A percentile compares a stretch with the other conserved stretches of the same genome.
Conservation (phyloP, 2,113 vertebrate species). For the Origma solitaria region DNA sequence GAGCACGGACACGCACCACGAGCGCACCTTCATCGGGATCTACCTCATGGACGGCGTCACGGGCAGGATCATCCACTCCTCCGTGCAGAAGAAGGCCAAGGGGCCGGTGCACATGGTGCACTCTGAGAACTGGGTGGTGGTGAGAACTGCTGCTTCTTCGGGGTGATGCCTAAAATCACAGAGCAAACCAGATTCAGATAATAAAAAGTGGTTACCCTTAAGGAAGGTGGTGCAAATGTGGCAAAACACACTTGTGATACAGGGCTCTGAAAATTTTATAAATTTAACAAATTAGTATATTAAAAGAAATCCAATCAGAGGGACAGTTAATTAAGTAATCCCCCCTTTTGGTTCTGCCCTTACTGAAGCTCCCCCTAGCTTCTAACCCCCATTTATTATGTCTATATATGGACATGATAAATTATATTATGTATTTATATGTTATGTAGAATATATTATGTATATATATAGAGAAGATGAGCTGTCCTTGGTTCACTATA, state of each 20-base stretch:
- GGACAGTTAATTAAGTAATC: background rate
- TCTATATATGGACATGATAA: too few species aligned
- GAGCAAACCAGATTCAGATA: background rate
- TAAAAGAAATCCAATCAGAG: background rate
- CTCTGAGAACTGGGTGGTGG: conserved; percentile 99
- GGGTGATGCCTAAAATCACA: background rate
- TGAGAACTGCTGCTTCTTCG: conserved; percentile 54
- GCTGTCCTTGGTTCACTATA: background rate
- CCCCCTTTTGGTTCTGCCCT: background rate
- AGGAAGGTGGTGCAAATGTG: background rate
- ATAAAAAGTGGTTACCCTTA: background rate
- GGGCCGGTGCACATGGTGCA: conserved; percentile 94
- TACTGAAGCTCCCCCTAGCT: background rate
- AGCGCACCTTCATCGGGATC: conserved; percentile 90
- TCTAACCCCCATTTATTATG: background rate
- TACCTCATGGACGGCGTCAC: conserved; percentile 91
- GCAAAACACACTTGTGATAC: background rate
- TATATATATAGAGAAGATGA: background rate
- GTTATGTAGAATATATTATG: too few species aligned
- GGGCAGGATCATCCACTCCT: conserved; percentile 92
- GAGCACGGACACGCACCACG: conserved; percentile 87
- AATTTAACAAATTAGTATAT: background rate
- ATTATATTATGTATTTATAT: too few species aligned
- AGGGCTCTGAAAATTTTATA: background rate
- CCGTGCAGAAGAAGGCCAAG: conserved; percentile 88